phyloP scores from a whole-genome alignment of 1,140 invertebrate species.

The Agraylea sexmaculata region DNA sequence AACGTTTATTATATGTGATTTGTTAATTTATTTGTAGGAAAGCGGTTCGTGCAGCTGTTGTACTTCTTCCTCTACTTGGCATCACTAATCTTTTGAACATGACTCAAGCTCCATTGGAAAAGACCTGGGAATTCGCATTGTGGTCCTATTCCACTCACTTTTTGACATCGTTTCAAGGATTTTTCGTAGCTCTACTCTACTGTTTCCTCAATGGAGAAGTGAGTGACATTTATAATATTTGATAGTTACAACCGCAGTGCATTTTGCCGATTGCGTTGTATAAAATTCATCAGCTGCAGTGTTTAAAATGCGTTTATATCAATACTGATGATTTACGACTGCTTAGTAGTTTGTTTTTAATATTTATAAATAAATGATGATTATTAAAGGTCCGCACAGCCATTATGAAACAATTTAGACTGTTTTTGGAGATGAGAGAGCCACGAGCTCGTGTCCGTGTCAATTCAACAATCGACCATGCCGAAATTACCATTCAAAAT shows the following conservation, averaged over 20 bases:
- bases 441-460: constrained; percentile 11
- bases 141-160: constrained; percentile 76
- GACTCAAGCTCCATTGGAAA: constrained; percentile 51
- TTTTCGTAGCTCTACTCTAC: constrained; percentile 73
- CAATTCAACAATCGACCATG: constrained; percentile 16
- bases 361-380: constrained; percentile 1
- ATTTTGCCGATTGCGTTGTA: background rate
- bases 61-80: constrained; percentile 69
- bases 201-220: constrained; percentile 86
- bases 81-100: constrained; percentile 68
- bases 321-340: no score
- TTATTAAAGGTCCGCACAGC: constrained; percentile 16
- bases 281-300: background rate
- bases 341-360: no score
- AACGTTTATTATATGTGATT: constrained; percentile 4
- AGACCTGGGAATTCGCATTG: constrained; percentile 57
- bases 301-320: background rate
- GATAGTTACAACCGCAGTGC: background rate
- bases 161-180: constrained; percentile 74
- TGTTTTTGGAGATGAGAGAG: constrained; percentile 15
- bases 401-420: constrained; percentile 12
- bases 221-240: constrained; percentile 21
- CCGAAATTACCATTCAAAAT: constrained; percentile 9
- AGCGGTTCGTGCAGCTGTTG: constrained; percentile 65
- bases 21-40: constrained; percentile 45